Evolutionary conservation across 2,113 vertebrate genomes (phyloP), one percentile per base, ranked within the genome.

Genomic region (Anguilla rostrata): DNA sequence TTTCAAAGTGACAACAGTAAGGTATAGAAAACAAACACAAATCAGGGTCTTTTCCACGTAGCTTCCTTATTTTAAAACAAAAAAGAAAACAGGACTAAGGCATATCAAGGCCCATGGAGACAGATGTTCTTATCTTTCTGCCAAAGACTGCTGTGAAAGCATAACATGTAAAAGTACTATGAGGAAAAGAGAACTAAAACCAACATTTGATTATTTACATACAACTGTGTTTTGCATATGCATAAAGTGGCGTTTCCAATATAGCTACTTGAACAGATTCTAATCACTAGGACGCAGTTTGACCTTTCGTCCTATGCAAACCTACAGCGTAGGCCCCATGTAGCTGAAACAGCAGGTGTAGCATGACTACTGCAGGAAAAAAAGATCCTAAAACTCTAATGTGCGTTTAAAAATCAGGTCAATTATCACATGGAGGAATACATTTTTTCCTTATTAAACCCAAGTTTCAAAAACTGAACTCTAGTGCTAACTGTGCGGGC

Each of bases 1-100:
- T 75, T 29, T 75, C 5, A 75, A 75, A 75, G n/a, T 75, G 71
- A 75, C 71, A 75, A 75, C n/a, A 75, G 71, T 75, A 75, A 75
- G 9, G 60, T 26, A 66, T 66, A 20, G 12, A n/a, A 75, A 22
- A 75, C 5, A 34, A 53, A 75, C 29, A 75, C 29, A 75, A 75
- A n/a, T 34, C 26, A 75, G 29, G 71, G n/a, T 75, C n/a, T 75
- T 66, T 66, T 66, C 60, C 60, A 14, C 12, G 0, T 75, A 29
- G 71, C 16, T 75, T 75, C 29, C 71, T 29, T n/a, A 75, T 34
- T 29, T 75, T 29, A 75, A 75, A n/a, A 75, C 29, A 75, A 75
- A 75, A 75, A 66, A 26, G 22, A 66, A 4, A n/a, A 12, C 9
- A 34, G 71, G 71, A 53, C 14, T 53, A 53, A 53, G 49, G 49